Conservation (phyloP, 2,888 invertebrate genomes). For the Ectropis crepuscularia region DNA sequence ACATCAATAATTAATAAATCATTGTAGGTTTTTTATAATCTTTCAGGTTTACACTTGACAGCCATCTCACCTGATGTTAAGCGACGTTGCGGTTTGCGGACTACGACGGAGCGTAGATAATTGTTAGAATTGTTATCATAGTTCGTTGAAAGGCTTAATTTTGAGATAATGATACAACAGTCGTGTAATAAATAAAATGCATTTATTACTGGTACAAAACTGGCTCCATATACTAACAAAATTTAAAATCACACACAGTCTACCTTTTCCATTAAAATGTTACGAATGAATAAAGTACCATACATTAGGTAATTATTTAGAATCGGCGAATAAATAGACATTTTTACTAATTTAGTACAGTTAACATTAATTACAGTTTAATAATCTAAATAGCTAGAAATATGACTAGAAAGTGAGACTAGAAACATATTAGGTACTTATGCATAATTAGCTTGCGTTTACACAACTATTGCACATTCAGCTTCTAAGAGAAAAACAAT, state of each 20-base stretch:
- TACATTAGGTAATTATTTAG: neutral
- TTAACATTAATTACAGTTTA: constrained; percentile 10
- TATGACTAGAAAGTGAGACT: constrained; percentile 26
- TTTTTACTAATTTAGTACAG: too few relatives aligned
- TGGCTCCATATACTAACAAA: constrained; percentile 16
- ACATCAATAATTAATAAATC: too few relatives aligned
- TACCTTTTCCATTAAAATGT: constrained; percentile 7
- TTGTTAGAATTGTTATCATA: too few relatives aligned
- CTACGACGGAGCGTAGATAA: too few relatives aligned
- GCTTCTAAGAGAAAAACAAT: constrained; percentile 4
- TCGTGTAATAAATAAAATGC: constrained; percentile 28
- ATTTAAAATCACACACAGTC: constrained; percentile 23
- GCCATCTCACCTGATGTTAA: too few relatives aligned
- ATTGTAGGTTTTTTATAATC: too few relatives aligned
- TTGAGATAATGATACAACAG: neutral
- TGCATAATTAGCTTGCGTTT: constrained; percentile 4
- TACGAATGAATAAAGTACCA: neutral
- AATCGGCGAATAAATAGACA: constrained; percentile 24
- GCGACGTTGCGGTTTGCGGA: too few relatives aligned
- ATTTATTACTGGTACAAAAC: constrained; percentile 32
- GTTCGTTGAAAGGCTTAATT: too few relatives aligned
- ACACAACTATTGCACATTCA: constrained; percentile 8
- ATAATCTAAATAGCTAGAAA: constrained; percentile 22
- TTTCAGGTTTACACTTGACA: too few relatives aligned
- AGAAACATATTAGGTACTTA: constrained; percentile 5